Evolutionary conservation across 2,113 vertebrate genomes (phyloP), one percentile per base, ranked within the genome.

Genomic region (Burhinus oedicnemus): DNA sequence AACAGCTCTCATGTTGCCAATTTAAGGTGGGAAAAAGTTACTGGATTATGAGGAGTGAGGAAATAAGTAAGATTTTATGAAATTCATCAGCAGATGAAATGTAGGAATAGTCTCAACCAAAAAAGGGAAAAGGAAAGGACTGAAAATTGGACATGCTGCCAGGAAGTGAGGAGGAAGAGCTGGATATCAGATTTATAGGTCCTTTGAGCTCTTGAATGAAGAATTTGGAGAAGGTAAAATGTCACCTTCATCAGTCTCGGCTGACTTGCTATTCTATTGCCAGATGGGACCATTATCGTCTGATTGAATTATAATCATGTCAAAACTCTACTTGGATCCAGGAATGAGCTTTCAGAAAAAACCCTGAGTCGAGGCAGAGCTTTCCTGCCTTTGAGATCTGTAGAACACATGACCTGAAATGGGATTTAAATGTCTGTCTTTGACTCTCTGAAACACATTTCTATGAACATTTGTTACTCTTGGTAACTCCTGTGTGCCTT

Each of bases 191-290:
- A 95, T 96, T 96, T 94, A 97, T 72, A 83, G 87, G 87, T 80
- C 90, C 78, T 96, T 44, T 95, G 74, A 95, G 96, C 49, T 87
- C 81, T 11, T 57, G 54, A 90, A 68, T 85, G 87, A 93, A 86
- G 78, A 96, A 91, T 91, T 83, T 90, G 95, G 87, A 95, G 82
- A 96, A 95, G 75, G 75, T 83, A 95, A 96, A 96, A 96, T 95
- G 95, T 94, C 95, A 96, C 86, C 94, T 91, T 93, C 95, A 95
- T 91, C 95, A 96, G 95, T 87, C 92, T 96, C 40, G 2, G 78
- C 70, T 95, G 92, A 97, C 87, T 94, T 91, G 84, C 95, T 87
- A 72, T 82, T 93, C 87, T 95, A 87, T 69, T 95, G 78, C 93
- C 95, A 96, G 95, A 94, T 83, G 91, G 91, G 91, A 90, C 87